phyloP scores from a whole-genome alignment of 1,140 invertebrate genomes.

The Drosophila subpulchrella region DNA sequence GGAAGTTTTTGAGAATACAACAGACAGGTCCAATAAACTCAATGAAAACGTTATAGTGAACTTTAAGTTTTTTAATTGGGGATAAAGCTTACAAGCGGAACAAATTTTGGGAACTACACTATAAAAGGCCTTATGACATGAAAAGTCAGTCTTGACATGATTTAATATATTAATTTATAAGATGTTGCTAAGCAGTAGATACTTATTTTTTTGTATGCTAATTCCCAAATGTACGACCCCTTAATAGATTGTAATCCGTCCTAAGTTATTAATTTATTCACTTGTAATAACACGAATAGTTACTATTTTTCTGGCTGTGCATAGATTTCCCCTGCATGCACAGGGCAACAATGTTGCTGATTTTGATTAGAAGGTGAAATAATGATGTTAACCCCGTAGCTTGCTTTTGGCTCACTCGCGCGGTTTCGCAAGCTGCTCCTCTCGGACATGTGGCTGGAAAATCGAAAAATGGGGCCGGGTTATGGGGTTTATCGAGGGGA shows the following conservation, averaged over 20 bases:
- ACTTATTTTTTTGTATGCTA: too few relatives aligned
- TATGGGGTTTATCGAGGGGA: constrained; percentile 59
- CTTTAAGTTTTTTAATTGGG: too few relatives aligned
- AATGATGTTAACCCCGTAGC: constrained; percentile 77
- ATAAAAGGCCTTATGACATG: too few relatives aligned
- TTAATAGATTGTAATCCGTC: too few relatives aligned
- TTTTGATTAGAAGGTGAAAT: constrained; percentile 84
- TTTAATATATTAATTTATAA: too few relatives aligned
- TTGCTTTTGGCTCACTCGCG: constrained; percentile 3
- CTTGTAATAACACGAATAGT: too few relatives aligned
- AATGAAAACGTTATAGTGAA: neutral
- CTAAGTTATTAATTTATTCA: too few relatives aligned
- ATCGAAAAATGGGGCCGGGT: constrained; percentile 60
- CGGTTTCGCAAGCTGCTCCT: constrained; percentile 54
- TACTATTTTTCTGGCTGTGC: constrained; percentile 9
- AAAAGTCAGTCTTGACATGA: too few relatives aligned
- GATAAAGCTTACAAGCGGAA: neutral
- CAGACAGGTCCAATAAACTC: neutral
- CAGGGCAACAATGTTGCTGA: constrained; percentile 56
- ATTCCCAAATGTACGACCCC: too few relatives aligned
- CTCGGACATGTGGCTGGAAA: constrained; percentile 37
- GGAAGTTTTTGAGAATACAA: neutral
- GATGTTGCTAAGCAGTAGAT: too few relatives aligned
- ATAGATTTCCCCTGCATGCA: neutral
- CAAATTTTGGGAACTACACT: neutral